phyloP scores from a whole-genome alignment of 2,888 invertebrate genomes.

The Lepidocyrtoides sp. region DNA sequence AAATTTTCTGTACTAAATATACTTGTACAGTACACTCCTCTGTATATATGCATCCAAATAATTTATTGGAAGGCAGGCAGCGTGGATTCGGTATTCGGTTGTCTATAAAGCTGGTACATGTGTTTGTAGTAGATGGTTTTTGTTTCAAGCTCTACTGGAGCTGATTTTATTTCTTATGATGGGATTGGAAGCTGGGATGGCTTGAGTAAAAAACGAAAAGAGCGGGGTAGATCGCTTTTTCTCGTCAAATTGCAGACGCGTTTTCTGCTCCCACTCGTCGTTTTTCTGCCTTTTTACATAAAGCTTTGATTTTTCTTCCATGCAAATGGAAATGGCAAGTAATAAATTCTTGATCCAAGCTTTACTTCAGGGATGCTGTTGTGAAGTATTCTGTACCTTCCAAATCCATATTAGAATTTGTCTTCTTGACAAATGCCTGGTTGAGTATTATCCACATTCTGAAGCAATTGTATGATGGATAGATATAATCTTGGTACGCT shows the following conservation, averaged over 20 bases:
- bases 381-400: too few relatives aligned
- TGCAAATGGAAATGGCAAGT: conserved; percentile 73
- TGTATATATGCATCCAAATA: not conserved
- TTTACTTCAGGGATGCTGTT: not conserved
- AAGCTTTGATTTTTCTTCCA: conserved; percentile 53
- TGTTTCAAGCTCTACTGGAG: not conserved
- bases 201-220: not conserved
- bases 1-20: not conserved
- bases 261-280: not conserved
- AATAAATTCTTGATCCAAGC: conserved; percentile 56
- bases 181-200: too few relatives aligned
- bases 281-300: not conserved
- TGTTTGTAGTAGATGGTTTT: not conserved
- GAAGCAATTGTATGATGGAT: too few relatives aligned
- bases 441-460: too few relatives aligned
- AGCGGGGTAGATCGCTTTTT: not conserved
- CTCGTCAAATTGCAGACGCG: not conserved
- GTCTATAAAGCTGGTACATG: too few relatives aligned
- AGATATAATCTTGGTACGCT: too few relatives aligned
- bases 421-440: too few relatives aligned
- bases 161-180: not conserved
- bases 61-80: not conserved
- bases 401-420: too few relatives aligned
- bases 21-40: not conserved
- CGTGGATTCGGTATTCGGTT: too few relatives aligned